Percentiles rank a stretch among this genome's conserved stretches.
phyloP scores from a whole-genome alignment of 2,797 vertebrate species.

The Stomatorhinus walkeri region DNA sequence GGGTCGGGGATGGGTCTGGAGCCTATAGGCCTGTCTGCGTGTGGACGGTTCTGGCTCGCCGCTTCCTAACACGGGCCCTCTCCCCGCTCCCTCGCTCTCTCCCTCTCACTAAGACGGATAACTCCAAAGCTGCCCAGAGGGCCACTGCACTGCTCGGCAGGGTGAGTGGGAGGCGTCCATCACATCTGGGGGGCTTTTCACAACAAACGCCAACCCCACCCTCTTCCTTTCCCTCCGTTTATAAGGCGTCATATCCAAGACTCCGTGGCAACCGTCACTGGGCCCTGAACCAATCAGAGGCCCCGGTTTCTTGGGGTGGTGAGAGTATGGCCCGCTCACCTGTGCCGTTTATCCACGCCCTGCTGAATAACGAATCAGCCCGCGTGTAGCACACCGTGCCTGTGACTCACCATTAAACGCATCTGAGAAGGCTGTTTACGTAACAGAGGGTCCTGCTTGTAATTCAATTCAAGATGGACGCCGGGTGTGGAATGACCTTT shows the following conservation, averaged over 20 bases:
- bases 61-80: conserved; percentile 24
- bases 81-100: conserved; percentile 25
- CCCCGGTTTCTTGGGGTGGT: background rate
- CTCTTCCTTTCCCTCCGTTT: background rate
- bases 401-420: background rate
- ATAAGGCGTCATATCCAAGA: background rate
- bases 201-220: background rate
- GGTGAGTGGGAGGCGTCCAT: conserved; percentile 53
- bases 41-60: background rate
- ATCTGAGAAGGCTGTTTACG: background rate
- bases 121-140: conserved; percentile 59
- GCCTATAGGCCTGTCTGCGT: background rate
- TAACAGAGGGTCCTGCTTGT: background rate
- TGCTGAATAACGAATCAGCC: background rate
- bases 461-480: background rate
- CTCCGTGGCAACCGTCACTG: background rate
- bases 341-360: background rate
- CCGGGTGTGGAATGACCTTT: background rate
- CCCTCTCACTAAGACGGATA: conserved; percentile 58
- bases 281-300: background rate
- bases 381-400: background rate
- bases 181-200: background rate
- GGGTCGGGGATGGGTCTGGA: conserved; percentile 20
- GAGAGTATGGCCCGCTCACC: background rate
- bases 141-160: conserved; percentile 59